These are phyloP conservation scores for Lacanobia wlatinum DNA, from an alignment of 2,888 invertebrate species.

Conservation along the genomic window DNA sequence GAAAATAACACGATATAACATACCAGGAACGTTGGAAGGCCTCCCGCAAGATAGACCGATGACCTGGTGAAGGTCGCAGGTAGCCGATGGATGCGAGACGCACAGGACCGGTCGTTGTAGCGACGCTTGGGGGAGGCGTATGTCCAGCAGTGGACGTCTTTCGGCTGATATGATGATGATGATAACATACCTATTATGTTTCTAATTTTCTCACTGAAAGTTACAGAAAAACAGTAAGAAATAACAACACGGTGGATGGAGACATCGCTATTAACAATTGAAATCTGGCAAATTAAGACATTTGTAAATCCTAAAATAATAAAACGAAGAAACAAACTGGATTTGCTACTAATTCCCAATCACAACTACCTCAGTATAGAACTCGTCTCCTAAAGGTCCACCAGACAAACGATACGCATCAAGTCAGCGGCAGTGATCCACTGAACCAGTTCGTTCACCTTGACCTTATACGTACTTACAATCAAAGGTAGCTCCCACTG, in stretches of 20 bases:
- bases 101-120: too few species aligned
- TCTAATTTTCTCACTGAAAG: too few species aligned
- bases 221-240: too few species aligned
- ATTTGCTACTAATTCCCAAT: background rate
- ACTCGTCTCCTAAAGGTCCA: background rate
- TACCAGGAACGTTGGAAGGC: too few species aligned
- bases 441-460: constrained; percentile 77
- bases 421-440: constrained; percentile 63
- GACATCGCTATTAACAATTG: background rate
- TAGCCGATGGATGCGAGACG: too few species aligned
- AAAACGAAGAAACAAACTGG: background rate
- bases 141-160: too few species aligned
- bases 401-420: constrained; percentile 13
- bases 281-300: background rate
- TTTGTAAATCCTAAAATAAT: background rate
- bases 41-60: too few species aligned
- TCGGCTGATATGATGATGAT: too few species aligned
- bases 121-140: too few species aligned
- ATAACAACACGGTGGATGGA: background rate
- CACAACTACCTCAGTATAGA: background rate
- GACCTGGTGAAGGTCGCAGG: too few species aligned
- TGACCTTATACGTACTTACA: constrained; percentile 72
- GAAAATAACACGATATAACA: too few species aligned
- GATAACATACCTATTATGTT: too few species aligned
- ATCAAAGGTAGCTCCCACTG: constrained; percentile 23